Evolutionary conservation across 2,113 vertebrate genomes (phyloP), one percentile per base, ranked within the genome.

Genomic region (Limnothrissa miodon): DNA sequence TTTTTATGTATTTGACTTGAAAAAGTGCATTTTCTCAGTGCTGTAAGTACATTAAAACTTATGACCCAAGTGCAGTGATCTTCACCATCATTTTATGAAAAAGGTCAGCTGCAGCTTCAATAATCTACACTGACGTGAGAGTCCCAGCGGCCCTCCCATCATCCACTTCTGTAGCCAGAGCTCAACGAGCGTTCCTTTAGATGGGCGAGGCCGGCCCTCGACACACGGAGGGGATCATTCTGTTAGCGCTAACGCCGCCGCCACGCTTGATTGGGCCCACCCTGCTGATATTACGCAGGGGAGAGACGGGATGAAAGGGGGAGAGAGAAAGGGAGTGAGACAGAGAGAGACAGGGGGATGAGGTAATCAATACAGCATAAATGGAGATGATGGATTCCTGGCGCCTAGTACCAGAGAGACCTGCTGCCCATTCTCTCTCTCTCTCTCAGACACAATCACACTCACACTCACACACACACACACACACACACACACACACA

Each of bases 341-440:
- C 29, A 36, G 9, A 33, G 29, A 36, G 62, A 36, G 62, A 70
- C 5, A 53, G 51, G 39, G 19, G 13, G 51, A 7, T 56, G 46
- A 89, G 23, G 80, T 81, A 5, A 45, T 48, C 56, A 15, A 74
- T 74, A 74, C 66, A 2, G 66, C 13, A 39, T 74, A 36, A 74
- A 74, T 74, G 66, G 66, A 74, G 25, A 74, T 74, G 66, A 74
- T 74, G 66, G 25, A 36, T 74, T 74, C 29, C 66, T 74, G 66
- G 62, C 29, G 62, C 62, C 62, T 70, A 36, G 62, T 70, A 11
- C 29, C 17, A 53, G 51, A 21, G 51, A 53, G 51, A 21, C 51
- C 19, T 56, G 51, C 51, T 56, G 29, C 66, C 10, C 29, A 3
- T 25, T 29, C 25, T 11, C 59, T 8, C 59, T n/a, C n/a, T n/a